Evolutionary conservation across 1,140 invertebrate genomes (phyloP).

Genomic region (Goniozus legneri): DNA sequence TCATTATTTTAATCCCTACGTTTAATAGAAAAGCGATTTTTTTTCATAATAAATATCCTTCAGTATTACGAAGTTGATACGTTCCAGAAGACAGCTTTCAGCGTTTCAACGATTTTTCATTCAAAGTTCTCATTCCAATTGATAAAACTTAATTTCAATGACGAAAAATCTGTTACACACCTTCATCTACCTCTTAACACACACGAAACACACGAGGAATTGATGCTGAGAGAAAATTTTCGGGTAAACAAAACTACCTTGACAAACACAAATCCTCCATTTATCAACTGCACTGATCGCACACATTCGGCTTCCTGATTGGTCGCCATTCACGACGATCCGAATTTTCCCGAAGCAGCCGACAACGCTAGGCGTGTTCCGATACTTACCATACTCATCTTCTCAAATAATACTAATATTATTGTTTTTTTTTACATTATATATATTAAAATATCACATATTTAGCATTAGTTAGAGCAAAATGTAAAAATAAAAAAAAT

Average conservation of each 20-base stretch:
- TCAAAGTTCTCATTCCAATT: too few relatives aligned
- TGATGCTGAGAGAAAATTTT: slow-evolving; percentile 45
- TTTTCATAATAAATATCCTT: background rate
- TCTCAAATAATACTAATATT: too few relatives aligned
- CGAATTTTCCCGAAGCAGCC: slow-evolving; percentile 30
- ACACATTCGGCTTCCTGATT: slow-evolving; percentile 29
- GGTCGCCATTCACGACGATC: slow-evolving; percentile 1
- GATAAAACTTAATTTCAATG: background rate
- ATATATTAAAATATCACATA: too few relatives aligned
- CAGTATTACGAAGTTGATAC: slow-evolving; percentile 14
- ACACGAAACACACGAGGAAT: slow-evolving; percentile 40
- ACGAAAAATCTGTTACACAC: slow-evolving; percentile 34
- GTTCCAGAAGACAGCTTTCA: slow-evolving; percentile 15
- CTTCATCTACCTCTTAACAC: slow-evolving; percentile 56
- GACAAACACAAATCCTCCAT: slow-evolving; percentile 53
- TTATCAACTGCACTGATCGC: slow-evolving; percentile 48
- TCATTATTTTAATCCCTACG: background rate
- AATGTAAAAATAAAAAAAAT: too few relatives aligned
- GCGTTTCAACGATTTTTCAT: too few relatives aligned
- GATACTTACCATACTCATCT: too few relatives aligned
- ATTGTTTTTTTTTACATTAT: too few relatives aligned
- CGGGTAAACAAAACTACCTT: slow-evolving; percentile 56
- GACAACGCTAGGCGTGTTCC: slow-evolving; percentile 11
- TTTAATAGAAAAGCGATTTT: background rate
- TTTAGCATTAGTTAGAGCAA: too few relatives aligned